Conservation (phyloP, 2,797 vertebrate genomes). For the Linurgus olivaceus region DNA sequence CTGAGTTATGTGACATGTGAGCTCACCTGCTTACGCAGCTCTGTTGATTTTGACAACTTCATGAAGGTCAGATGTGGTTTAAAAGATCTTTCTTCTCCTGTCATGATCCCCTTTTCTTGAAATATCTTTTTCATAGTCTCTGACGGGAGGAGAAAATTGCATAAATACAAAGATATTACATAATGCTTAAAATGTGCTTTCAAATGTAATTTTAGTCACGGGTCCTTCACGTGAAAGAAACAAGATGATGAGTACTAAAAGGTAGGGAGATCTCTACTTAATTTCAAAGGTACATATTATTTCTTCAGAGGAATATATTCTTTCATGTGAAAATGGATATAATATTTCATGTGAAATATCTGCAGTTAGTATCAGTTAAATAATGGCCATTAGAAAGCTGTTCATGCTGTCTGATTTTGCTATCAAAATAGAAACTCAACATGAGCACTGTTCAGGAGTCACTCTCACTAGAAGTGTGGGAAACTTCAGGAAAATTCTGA, state of each 20-base stretch:
- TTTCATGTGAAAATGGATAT: background rate
- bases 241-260: background rate
- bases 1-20: background rate
- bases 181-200: background rate
- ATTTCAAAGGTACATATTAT: background rate
- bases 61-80: slow-evolving; percentile 96
- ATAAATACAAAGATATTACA: background rate
- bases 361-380: background rate
- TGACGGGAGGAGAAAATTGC: slow-evolving; percentile 47
- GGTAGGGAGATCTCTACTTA: background rate
- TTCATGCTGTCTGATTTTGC: background rate
- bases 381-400: background rate
- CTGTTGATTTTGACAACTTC: slow-evolving; percentile 89
- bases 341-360: background rate
- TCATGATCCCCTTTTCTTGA: slow-evolving; percentile 84
- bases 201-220: background rate
- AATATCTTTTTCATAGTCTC: slow-evolving; percentile 81
- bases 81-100: slow-evolving; percentile 81
- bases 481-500: background rate
- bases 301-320: background rate
- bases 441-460: background rate
- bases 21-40: slow-evolving; percentile 85
- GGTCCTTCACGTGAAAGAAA: background rate
- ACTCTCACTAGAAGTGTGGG: background rate
- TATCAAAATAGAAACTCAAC: background rate